A percentile compares a stretch with the other conserved stretches of the same genome.
phyloP scores from a whole-genome alignment of 2,888 invertebrate species.

The Eilema griseolum region DNA sequence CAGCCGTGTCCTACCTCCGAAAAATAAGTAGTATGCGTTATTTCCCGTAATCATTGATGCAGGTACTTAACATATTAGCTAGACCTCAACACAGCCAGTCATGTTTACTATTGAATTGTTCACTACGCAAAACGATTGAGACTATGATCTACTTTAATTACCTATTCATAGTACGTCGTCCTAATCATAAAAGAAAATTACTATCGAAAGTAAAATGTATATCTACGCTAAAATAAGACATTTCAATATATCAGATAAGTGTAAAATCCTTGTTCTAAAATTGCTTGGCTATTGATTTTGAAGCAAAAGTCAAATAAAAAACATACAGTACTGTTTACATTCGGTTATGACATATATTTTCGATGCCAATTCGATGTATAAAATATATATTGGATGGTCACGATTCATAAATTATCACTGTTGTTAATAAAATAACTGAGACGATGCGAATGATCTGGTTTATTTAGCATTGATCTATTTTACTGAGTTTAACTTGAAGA shows the following conservation, averaged over 20 bases:
- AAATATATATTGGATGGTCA: constrained; percentile 54
- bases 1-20: too few relatives aligned
- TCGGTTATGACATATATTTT: constrained; percentile 31
- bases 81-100: not conserved
- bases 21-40: too few relatives aligned
- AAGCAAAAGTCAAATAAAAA: constrained; percentile 30
- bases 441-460: constrained; percentile 27
- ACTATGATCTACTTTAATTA: not conserved
- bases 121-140: not conserved
- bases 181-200: not conserved
- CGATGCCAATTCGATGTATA: constrained; percentile 47
- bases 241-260: not conserved
- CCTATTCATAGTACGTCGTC: not conserved
- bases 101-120: not conserved
- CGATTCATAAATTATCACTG: constrained; percentile 49
- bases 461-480: constrained; percentile 21
- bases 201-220: not conserved
- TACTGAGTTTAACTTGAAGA: constrained; percentile 29
- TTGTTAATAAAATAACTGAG: constrained; percentile 20
- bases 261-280: constrained; percentile 23
- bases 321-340: not conserved
- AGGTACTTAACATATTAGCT: too few relatives aligned
- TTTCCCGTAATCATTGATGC: too few relatives aligned
- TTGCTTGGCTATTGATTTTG: constrained; percentile 15
- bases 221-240: not conserved